These are phyloP conservation scores for Tautogolabrus adspersus DNA, from an alignment of 2,113 vertebrate genomes.

Conservation along the genomic window DNA sequence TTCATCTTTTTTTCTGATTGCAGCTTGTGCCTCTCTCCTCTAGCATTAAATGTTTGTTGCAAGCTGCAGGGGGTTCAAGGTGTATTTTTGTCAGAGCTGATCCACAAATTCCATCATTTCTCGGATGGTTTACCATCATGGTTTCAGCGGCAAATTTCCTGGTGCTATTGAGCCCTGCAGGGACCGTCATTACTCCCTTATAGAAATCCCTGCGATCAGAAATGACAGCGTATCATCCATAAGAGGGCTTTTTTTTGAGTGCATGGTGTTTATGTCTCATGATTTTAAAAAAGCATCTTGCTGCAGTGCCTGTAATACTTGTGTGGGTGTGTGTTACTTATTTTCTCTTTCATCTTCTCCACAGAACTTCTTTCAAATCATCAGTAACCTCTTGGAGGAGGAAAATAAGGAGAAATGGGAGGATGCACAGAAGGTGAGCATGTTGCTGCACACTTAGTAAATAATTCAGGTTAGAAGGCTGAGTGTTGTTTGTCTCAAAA, in stretches of 20 bases:
- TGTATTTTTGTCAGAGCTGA: slow-evolving; percentile 55
- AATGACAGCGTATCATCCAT: slow-evolving; percentile 44
- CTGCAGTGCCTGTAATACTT: slow-evolving; percentile 56
- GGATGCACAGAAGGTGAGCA: slow-evolving; percentile 96
- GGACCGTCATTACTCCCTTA: slow-evolving; percentile 37
- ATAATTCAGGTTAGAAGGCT: slow-evolving; percentile 57
- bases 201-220: slow-evolving; percentile 33
- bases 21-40: slow-evolving; percentile 61
- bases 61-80: slow-evolving; percentile 64
- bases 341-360: slow-evolving; percentile 69
- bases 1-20: slow-evolving; percentile 69
- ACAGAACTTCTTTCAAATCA: slow-evolving; percentile 99
- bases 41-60: slow-evolving; percentile 57
- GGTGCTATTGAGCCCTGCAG: slow-evolving; percentile 38
- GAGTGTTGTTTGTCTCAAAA: slow-evolving; percentile 26
- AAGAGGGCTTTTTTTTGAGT: slow-evolving; percentile 19
- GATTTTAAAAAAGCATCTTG: slow-evolving; percentile 46
- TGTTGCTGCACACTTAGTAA: slow-evolving; percentile 30
- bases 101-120: slow-evolving; percentile 47
- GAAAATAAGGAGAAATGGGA: slow-evolving; percentile 99
- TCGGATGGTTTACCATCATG: slow-evolving; percentile 36
- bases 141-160: slow-evolving; percentile 38
- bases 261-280: slow-evolving; percentile 46
- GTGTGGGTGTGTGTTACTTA: slow-evolving; percentile 57
- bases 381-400: slow-evolving; percentile 99